These are phyloP conservation scores for Puntigrus tetrazona DNA, from an alignment of 2,113 vertebrate genomes.

Conservation along the genomic window DNA sequence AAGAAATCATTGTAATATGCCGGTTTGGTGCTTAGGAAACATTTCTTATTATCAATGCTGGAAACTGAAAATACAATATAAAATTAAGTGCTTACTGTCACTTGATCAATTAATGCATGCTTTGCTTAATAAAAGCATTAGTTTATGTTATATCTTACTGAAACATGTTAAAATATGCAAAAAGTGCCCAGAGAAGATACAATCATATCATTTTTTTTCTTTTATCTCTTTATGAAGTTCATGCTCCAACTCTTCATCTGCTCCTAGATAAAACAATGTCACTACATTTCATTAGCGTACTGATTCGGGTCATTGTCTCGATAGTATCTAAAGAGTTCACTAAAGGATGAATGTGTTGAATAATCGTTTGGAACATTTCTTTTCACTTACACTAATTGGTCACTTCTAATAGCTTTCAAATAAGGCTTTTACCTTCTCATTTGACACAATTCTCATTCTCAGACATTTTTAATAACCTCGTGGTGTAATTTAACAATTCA, in stretches of 20 bases:
- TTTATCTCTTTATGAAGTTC: not conserved
- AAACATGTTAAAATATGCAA: not conserved
- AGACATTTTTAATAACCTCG: not conserved
- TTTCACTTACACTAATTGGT: not conserved
- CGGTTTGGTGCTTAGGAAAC: not conserved
- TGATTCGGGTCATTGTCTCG: constrained; percentile 2
- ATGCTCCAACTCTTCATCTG: not conserved
- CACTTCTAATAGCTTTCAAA: not conserved
- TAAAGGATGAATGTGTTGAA: not conserved
- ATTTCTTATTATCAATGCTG: not conserved
- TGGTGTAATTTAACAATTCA: not conserved
- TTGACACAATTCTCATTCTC: not conserved
- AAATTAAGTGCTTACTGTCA: not conserved
- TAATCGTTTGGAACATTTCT: not conserved
- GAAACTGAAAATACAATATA: not conserved
- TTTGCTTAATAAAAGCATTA: not conserved
- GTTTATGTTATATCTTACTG: not conserved
- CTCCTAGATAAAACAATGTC: not conserved
- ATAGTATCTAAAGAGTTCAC: not conserved
- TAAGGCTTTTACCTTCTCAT: not conserved
- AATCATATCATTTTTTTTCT: not conserved
- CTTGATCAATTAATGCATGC: not conserved
- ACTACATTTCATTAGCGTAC: not conserved
- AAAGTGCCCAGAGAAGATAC: not conserved
- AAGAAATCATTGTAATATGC: not conserved